A percentile compares a stretch with the other conserved stretches of the same genome.
Conservation (phyloP, 2,113 vertebrate genomes). For the Pedionomus torquatus region DNA sequence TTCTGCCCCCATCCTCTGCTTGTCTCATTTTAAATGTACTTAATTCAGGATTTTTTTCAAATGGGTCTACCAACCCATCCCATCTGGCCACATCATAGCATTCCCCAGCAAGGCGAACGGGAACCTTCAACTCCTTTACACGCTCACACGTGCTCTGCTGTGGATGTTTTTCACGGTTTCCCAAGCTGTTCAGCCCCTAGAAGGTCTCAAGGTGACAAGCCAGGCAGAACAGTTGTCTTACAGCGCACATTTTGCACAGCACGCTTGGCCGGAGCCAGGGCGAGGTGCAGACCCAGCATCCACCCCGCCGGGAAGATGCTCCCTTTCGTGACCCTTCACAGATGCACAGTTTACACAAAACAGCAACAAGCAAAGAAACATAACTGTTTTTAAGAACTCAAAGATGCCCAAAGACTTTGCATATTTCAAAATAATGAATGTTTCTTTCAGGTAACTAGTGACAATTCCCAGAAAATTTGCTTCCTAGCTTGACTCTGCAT, state of each 20-base stretch:
- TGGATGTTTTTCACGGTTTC: neutral
- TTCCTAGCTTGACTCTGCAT: no score
- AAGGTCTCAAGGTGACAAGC: neutral
- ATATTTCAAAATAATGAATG: no score
- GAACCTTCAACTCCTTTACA: neutral
- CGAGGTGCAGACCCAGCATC: neutral
- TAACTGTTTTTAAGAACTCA: no score
- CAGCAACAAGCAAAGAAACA: no score
- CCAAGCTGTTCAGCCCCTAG: neutral
- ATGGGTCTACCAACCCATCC: neutral
- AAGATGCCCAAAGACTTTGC: no score
- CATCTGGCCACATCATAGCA: accelerated
- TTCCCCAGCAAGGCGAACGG: neutral
- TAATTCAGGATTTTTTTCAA: neutral
- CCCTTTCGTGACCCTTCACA: neutral
- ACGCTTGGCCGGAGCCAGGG: neutral
- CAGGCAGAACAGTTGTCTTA: constrained; percentile 43
- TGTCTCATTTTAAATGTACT: neutral
- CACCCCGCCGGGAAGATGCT: neutral
- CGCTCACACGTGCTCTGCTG: neutral
- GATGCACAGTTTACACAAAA: neutral
- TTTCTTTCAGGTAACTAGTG: no score
- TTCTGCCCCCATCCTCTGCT: neutral
- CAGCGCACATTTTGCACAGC: neutral
- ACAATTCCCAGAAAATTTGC: no score